phyloP scores from a whole-genome alignment of 2,113 vertebrate genomes.

The Phylloscopus trochilus region DNA sequence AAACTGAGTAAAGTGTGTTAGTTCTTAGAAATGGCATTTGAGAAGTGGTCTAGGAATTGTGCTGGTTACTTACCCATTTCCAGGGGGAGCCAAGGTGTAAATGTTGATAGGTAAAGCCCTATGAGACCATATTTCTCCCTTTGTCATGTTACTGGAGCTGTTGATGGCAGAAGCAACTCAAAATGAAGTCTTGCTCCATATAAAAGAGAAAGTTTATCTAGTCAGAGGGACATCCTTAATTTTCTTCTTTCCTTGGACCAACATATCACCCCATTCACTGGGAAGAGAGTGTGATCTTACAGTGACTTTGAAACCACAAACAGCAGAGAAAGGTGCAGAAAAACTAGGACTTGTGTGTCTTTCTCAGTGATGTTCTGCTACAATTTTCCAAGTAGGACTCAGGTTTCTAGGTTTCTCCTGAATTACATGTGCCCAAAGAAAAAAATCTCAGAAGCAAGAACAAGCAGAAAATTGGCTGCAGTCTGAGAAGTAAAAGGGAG shows the following conservation, averaged over 20 bases:
- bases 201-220: background rate
- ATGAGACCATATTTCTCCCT: background rate
- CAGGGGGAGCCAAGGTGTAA: background rate
- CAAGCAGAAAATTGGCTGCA: background rate
- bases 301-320: background rate
- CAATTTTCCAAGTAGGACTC: background rate
- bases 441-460: background rate
- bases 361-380: background rate
- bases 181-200: background rate
- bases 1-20: background rate
- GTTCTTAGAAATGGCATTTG: background rate
- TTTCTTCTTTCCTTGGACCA: background rate
- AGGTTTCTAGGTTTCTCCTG: background rate
- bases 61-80: background rate
- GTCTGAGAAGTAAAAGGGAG: background rate
- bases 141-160: background rate
- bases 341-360: background rate
- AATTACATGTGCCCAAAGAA: background rate
- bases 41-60: background rate
- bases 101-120: background rate
- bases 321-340: background rate
- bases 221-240: background rate
- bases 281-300: background rate
- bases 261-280: background rate
- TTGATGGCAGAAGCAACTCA: background rate